Base-by-base conservation (phyloP, 2,888 invertebrate species). In the Cordilura impudica region DNA sequence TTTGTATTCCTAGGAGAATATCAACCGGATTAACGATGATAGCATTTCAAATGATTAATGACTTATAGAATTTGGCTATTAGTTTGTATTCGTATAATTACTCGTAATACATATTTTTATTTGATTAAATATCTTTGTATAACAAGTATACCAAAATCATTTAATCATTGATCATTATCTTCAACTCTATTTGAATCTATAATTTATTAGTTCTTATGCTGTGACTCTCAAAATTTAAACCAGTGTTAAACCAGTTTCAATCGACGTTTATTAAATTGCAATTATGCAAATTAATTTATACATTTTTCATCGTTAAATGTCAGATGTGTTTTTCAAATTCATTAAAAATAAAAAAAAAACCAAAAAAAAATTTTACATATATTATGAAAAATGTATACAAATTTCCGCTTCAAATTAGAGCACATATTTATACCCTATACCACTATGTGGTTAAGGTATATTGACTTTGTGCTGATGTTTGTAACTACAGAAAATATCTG, bases 31-130 rank as follows among this genome's bases (percentile, higher is more conserved):
- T 63, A n/a, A 49, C 35, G n/a, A n/a, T 53, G 75, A 75, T 75
- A 69, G 69, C 54, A 75, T 69, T 56, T 63, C 54, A 47, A 45
- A 69, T 75, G 69, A 75, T 69, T 75, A 75, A 69, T 69, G 75
- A 75, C 51, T 69, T 67, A 54, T 75, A 39, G 56, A 35, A n/a
- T 56, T 69, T 56, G 63, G 56, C 75, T 61, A 69, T 56, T 69
- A 56, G 61, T 29, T 39, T 69, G 39, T 63, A 49, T 45, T 63
- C 49, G 69, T 69, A 54, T 69, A 75, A n/a, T 75, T 75, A 69
- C 69, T 75, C 56, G 63, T 69, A 75, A 75, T 75, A n/a, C n/a
- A n/a, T n/a, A 75, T 78, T 78, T 73, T 78, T 73, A 78, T 60
- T 74, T 78, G 47, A 53, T 63, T 74, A 78, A 70, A 70, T 78